These are phyloP conservation scores for Calvadosia cruxmelitensis DNA, from an alignment of 30 jellyfish, hydroid and myxozoan species.

Conservation along the genomic window DNA sequence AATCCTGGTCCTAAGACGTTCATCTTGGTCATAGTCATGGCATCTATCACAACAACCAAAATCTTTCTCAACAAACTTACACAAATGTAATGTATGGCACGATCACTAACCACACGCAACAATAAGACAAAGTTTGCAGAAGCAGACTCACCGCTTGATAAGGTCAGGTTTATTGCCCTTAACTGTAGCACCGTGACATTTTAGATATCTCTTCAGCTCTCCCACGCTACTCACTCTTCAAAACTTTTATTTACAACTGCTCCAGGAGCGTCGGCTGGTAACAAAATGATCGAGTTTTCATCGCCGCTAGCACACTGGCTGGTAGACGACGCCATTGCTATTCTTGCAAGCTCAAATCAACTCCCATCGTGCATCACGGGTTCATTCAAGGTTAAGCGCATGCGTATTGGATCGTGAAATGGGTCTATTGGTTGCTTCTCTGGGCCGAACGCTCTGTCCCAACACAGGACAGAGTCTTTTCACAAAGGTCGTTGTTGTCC, in stretches of 20 bases:
- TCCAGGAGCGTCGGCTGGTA: constrained; percentile 20
- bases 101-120: too few relatives aligned
- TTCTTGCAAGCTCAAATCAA: background rate
- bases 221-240: background rate
- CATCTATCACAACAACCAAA: too few relatives aligned
- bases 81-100: too few relatives aligned
- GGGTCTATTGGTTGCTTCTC: too few relatives aligned
- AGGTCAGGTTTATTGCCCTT: constrained; percentile 12
- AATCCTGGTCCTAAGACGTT: background rate
- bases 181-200: constrained; percentile 9
- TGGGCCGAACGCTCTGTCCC: too few relatives aligned
- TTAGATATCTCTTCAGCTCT: constrained; percentile 6
- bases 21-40: background rate
- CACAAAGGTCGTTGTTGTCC: too few relatives aligned
- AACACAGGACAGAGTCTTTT: too few relatives aligned
- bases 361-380: background rate
- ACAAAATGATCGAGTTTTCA: background rate
- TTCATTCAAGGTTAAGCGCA: background rate
- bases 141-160: constrained; percentile 1
- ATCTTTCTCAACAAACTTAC: too few relatives aligned
- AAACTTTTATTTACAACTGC: constrained; percentile 16
- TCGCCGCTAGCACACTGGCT: background rate
- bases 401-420: background rate
- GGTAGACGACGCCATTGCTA: background rate
- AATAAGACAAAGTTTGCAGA: background rate